Conservation (phyloP, 2,797 vertebrate genomes). For the Tolypeutes matacus region DNA sequence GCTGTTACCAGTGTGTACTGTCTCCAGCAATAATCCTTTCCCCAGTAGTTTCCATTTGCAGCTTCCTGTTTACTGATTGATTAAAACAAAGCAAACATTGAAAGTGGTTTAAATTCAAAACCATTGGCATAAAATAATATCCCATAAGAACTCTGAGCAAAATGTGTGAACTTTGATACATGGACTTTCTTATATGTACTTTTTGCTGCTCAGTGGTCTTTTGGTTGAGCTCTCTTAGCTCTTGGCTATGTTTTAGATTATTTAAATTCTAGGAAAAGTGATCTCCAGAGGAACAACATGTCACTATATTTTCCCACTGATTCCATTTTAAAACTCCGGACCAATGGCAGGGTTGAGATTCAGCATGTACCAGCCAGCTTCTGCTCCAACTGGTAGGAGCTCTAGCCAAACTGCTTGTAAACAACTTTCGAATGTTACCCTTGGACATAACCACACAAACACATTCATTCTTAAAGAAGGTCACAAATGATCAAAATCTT, state of each 20-base stretch:
- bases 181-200: neutral
- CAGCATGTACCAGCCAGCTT: neutral
- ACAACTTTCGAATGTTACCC: neutral
- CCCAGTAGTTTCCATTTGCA: neutral
- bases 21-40: neutral
- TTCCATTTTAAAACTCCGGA: conserved; percentile 50
- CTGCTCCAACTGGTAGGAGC: neutral
- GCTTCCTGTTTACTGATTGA: neutral
- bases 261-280: conserved; percentile 34
- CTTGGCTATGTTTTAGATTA: conserved; percentile 7
- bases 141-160: neutral
- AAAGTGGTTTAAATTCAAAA: conserved; percentile 34
- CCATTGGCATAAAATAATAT: neutral
- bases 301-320: neutral
- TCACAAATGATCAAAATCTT: neutral
- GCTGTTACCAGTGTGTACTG: neutral
- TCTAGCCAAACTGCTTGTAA: neutral
- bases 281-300: neutral
- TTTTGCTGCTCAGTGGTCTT: neutral
- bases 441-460: neutral
- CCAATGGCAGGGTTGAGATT: neutral
- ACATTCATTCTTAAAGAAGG: neutral
- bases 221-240: neutral
- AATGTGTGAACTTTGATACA: neutral
- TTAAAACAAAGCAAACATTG: neutral